Base-by-base conservation (phyloP, 2,113 vertebrate species). In the Monopterus albus region DNA sequence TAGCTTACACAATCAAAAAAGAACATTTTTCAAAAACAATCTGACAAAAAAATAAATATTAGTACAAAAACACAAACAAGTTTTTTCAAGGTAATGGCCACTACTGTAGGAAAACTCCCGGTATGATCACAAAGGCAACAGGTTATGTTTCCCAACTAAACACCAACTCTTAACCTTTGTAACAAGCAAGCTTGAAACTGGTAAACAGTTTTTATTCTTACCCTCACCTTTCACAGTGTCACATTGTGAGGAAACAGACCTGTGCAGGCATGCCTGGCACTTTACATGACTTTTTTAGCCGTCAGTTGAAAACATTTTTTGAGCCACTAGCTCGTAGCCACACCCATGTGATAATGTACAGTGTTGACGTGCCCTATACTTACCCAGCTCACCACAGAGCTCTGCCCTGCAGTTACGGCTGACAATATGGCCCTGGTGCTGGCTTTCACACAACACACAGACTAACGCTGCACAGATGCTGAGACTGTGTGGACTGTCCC, bases 391-490 rank as follows among this genome's bases (percentile, higher is more conserved):
- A 43, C 90, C 89, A 2, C 90, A 90, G 72, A 84, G 63, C 83
- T 88, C 85, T 88, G 82, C 83, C 83, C 90, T 90, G 84, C 84
- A 91, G 80, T 90, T 90, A 89, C n/a, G 47, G 63, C 57, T 60
- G 53, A 82, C 71, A 69, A 14, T 62, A 75, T 57, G 78, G 81
- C 81, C 36, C 68, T 67, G 61, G 49, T 63, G 78, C 70, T 28
- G 79, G 62, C 66, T 69, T 75, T 84, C 68, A 64, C 82, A 72
- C 85, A 80, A 59, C 73, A 75, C 57, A 45, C 43, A 60, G 35
- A 28, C 31, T 50, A 68, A 21, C 51, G 40, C 36, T 6, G 39
- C 53, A 39, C 66, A 52, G 45, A 71, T 36, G 38, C 67, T 31
- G 38, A 13, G 60, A 23, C 69, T 33, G 14, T 3, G 29, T 7